Evolutionary conservation across 1,140 invertebrate species (phyloP).

Genomic region (Brachionus asplanchnoidis): DNA sequence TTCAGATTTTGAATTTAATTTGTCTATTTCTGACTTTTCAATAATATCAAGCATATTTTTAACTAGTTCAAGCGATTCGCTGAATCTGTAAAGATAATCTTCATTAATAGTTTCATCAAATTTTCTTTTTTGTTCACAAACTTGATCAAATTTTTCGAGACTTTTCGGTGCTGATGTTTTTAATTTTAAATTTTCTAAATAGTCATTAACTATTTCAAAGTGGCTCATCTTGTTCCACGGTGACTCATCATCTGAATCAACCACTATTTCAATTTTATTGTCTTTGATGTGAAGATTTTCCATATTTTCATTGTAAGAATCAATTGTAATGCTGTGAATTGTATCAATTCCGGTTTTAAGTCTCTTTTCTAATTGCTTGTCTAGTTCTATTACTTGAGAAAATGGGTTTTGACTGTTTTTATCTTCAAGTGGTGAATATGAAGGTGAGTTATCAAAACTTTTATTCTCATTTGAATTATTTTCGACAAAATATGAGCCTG

Average conservation of each 20-base stretch:
- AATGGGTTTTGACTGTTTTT: neutral
- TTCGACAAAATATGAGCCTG: neutral
- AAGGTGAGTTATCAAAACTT: neutral
- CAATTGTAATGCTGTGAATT: neutral
- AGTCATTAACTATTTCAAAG: neutral
- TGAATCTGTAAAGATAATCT: constrained; percentile 13
- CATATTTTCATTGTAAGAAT: neutral
- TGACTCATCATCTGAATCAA: neutral
- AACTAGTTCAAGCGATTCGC: neutral
- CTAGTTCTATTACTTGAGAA: neutral
- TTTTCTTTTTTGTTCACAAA: neutral
- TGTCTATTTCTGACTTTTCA: neutral
- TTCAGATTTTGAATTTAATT: neutral
- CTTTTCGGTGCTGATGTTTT: neutral
- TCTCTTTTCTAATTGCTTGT: neutral
- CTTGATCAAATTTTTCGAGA: neutral
- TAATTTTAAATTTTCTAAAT: neutral
- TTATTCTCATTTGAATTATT: neutral
- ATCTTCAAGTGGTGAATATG: neutral
- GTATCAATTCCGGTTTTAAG: neutral
- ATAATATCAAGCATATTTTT: neutral
- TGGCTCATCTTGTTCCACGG: neutral
- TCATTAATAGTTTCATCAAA: neutral
- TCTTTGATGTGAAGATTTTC: neutral
- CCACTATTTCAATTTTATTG: neutral